A percentile compares a stretch with the other conserved stretches of the same genome.
These are phyloP conservation scores for Monochamus saltuarius DNA, from an alignment of 1,140 invertebrate species.

Conservation along the genomic window DNA sequence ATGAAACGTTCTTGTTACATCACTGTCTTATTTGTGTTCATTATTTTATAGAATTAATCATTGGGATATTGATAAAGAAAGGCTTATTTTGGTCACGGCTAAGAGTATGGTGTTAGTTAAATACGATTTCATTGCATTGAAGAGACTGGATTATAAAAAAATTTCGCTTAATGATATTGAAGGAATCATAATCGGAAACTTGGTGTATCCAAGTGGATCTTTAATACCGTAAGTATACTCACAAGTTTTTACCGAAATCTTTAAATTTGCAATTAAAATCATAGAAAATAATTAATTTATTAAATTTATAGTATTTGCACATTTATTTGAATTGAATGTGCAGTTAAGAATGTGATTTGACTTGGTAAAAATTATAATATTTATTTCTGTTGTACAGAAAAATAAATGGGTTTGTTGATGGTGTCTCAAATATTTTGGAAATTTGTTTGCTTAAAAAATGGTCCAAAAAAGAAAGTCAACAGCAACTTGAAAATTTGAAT, in stretches of 20 bases:
- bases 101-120: constrained; percentile 72
- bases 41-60: constrained; percentile 70
- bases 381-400: constrained; percentile 26
- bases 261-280: background rate
- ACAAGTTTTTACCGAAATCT: constrained; percentile 3
- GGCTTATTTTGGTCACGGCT: constrained; percentile 72
- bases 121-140: constrained; percentile 82
- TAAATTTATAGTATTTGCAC: too few relatives aligned
- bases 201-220: constrained; percentile 76
- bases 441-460: constrained; percentile 66
- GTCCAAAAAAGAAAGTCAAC: constrained; percentile 40
- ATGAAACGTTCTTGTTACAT: constrained; percentile 12
- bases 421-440: constrained; percentile 67
- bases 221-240: constrained; percentile 83
- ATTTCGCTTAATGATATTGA: constrained; percentile 67
- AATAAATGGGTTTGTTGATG: constrained; percentile 69
- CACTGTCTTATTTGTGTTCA: constrained; percentile 16
- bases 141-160: constrained; percentile 67
- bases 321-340: too few relatives aligned
- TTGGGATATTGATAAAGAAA: constrained; percentile 85
- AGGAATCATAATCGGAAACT: constrained; percentile 70
- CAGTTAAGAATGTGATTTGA: too few relatives aligned
- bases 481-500: constrained; percentile 25
- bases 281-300: too few relatives aligned
- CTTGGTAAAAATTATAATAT: too few relatives aligned